Base-by-base conservation (phyloP, 2,888 invertebrate genomes). In the Cheilosia scutellata region DNA sequence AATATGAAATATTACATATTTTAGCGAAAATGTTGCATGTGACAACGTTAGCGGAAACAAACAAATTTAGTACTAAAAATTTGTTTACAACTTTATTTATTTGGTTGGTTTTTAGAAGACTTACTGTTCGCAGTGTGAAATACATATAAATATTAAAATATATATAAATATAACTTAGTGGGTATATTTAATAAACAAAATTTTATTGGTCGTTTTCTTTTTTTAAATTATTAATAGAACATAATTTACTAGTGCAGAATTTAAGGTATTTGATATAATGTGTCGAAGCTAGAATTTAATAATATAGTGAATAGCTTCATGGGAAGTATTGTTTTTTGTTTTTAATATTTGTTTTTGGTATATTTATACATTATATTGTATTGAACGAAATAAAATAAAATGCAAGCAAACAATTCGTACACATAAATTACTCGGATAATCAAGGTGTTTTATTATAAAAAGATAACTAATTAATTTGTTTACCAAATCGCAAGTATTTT, bases 371-470 rank as follows among this genome's bases (percentile, higher is more conserved):
- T 71, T 79, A 53, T 79, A 71, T 53, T 57, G 79, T 79, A 66
- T 71, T 84, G 33, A 76, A 75, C 51, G 65, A 65, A 86, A 80
- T 77, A 86, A 65, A 86, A 76, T 77, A 86, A 76, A 86, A 72
- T 58, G 76, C 72, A 82, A 82, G 77, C 40, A 47, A 86, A 79
- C 58, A 53, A 84, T 66, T 84, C 84, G 65, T 84, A 84, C 68
- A 79, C 57, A 55, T 57, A 57, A 40, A 42, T 47, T 79, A 60
- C 13, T 76, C 65, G 40, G 40, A 76, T 25, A 47, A 25, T n/a
- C 29, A 37, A 57, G 33, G 31, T 40, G 75, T 66, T 65, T 65
- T 55, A 27, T 55, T 53, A n/a, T 20, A 20, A 20, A 20, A 1
- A 20, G 20, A 20, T 20, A 1, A 20, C 20, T 20, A 20, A 20